Conservation (phyloP, 1,140 invertebrate species). For the Sitodiplosis mosellana region DNA sequence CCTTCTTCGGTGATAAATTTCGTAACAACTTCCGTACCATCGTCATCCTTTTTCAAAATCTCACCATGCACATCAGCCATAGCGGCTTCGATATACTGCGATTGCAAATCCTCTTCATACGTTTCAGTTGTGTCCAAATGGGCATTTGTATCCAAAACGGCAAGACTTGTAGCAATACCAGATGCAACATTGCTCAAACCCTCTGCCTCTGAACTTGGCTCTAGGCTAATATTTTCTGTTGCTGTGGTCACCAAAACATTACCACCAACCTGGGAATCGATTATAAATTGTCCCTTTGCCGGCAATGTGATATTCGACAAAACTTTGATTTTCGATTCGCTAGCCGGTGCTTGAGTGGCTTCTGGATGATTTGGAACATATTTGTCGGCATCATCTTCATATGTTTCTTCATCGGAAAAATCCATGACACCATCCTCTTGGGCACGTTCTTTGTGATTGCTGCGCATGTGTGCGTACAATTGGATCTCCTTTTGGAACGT, state of each 20-base stretch:
- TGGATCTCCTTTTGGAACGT: slow-evolving; percentile 39
- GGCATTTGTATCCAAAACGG: slow-evolving; percentile 34
- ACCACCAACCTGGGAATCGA: slow-evolving; percentile 5
- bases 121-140: slow-evolving; percentile 16
- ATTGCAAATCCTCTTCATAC: neutral
- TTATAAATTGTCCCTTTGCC: slow-evolving; percentile 1
- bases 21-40: neutral
- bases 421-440: slow-evolving; percentile 40
- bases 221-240: slow-evolving; percentile 10
- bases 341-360: slow-evolving; percentile 6
- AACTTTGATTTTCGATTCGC: slow-evolving; percentile 27
- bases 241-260: neutral
- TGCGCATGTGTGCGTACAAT: slow-evolving; percentile 45
- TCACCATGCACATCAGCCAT: slow-evolving; percentile 7
- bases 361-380: slow-evolving; percentile 19
- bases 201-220: slow-evolving; percentile 32
- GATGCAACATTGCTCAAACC: slow-evolving; percentile 32
- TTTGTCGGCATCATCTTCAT: slow-evolving; percentile 24
- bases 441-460: slow-evolving; percentile 37
- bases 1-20: slow-evolving; percentile 23
- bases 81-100: slow-evolving; percentile 8
- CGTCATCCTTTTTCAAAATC: neutral
- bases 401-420: slow-evolving; percentile 36
- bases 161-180: slow-evolving; percentile 35
- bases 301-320: slow-evolving; percentile 26